phyloP scores from a whole-genome alignment of 1,140 invertebrate genomes.

The Drosophila gunungcola region DNA sequence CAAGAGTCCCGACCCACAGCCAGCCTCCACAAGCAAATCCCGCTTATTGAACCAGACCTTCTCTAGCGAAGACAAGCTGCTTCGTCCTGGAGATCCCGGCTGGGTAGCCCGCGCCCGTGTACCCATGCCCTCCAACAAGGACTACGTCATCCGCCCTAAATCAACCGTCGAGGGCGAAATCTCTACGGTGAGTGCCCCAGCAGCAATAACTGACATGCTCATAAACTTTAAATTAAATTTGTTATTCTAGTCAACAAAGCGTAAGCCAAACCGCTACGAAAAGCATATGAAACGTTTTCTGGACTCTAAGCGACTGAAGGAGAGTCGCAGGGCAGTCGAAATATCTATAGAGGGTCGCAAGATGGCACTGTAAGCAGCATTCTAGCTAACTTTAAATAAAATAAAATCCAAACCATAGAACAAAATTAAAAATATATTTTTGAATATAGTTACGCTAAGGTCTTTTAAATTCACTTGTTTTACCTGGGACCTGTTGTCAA shows the following conservation, averaged over 20 bases:
- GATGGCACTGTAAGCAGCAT: constrained; percentile 91
- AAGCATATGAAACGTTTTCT: constrained; percentile 96
- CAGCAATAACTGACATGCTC: too few relatives aligned
- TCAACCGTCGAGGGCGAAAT: constrained; percentile 95
- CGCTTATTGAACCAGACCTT: constrained; percentile 87
- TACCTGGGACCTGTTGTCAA: neutral
- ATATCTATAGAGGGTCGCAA: constrained; percentile 98
- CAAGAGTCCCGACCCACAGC: constrained; percentile 85
- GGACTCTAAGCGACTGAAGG: constrained; percentile 92
- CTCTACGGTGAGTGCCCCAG: constrained; percentile 87
- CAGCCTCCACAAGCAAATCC: constrained; percentile 84
- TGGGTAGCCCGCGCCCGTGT: constrained; percentile 98
- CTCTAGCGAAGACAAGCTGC: constrained; percentile 80
- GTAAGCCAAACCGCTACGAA: constrained; percentile 94
- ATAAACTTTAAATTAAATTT: neutral
- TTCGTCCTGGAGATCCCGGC: constrained; percentile 96
- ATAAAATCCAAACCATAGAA: constrained; percentile 49
- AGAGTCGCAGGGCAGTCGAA: constrained; percentile 92
- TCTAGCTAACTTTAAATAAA: constrained; percentile 38
- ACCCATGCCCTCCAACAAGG: constrained; percentile 97
- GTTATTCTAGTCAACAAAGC: constrained; percentile 89
- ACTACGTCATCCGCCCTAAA: constrained; percentile 97
- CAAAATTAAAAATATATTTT: constrained; percentile 55
- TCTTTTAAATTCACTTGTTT: neutral
- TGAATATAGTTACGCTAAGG: constrained; percentile 35